A percentile compares a stretch with the other conserved stretches of the same genome.
Evolutionary conservation across 92 coral and sea anemone species (phyloP).

Genomic region (Ricordea florida): DNA sequence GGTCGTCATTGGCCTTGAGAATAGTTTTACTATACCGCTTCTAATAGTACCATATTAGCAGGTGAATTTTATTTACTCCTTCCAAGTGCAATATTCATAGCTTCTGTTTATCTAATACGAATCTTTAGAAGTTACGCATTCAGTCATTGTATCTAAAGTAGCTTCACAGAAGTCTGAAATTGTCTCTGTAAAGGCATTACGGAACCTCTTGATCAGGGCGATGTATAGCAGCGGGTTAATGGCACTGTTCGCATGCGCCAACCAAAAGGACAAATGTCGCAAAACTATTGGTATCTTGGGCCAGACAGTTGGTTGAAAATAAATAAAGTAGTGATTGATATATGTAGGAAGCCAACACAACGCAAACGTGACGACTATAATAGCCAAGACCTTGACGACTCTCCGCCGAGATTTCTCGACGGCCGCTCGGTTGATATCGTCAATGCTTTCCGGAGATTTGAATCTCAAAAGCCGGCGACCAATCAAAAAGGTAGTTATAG

Average conservation of each 20-base stretch:
- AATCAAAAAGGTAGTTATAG: slow-evolving; percentile 17
- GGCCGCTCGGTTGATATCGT: slow-evolving; percentile 15
- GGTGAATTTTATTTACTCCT: too few relatives aligned
- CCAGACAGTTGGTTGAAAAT: too few relatives aligned
- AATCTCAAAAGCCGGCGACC: slow-evolving; percentile 33
- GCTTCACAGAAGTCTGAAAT: too few relatives aligned
- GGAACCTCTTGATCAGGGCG: slow-evolving; percentile 3
- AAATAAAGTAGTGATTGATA: slow-evolving; percentile 26
- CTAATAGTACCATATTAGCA: too few relatives aligned
- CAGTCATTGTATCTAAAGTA: too few relatives aligned
- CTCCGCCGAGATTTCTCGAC: slow-evolving; percentile 28
- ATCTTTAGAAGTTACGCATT: too few relatives aligned
- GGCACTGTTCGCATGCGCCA: slow-evolving; percentile 45
- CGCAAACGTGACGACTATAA: slow-evolving; percentile 37
- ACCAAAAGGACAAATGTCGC: slow-evolving; percentile 5
- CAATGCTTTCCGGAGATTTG: slow-evolving; percentile 27
- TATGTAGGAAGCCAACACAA: slow-evolving; percentile 50
- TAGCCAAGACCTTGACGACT: slow-evolving; percentile 25
- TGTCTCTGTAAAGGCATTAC: too few relatives aligned
- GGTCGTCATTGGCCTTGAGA: too few relatives aligned
- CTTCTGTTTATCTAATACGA: too few relatives aligned
- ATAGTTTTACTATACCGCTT: too few relatives aligned
- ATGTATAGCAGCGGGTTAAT: slow-evolving; percentile 29
- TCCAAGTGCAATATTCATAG: too few relatives aligned
- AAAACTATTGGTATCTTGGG: background rate